These are phyloP conservation scores for Caenorhabditis imperialis DNA, from an alignment of 2,888 invertebrate species.

Conservation along the genomic window DNA sequence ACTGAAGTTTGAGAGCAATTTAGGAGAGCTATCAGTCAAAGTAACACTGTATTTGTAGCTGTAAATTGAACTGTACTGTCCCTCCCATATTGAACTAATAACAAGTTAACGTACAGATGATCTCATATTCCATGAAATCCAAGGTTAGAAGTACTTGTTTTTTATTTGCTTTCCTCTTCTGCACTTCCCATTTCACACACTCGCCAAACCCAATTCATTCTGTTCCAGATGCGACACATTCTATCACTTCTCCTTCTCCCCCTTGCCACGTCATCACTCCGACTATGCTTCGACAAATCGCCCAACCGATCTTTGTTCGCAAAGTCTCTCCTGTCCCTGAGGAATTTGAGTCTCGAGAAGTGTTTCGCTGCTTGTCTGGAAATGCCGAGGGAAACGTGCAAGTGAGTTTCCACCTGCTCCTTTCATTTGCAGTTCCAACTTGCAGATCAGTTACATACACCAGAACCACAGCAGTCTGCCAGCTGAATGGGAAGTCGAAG, in stretches of 20 bases:
- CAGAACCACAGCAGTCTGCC: conserved; percentile 46
- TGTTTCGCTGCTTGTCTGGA: conserved; percentile 53
- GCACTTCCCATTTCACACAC: background rate
- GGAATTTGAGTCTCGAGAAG: conserved; percentile 33
- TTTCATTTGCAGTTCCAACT: background rate
- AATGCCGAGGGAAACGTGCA: conserved; percentile 54
- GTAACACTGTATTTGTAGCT: conserved; percentile 1
- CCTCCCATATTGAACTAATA: no score
- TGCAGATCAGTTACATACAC: conserved; percentile 56
- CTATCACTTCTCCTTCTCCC: conserved; percentile 4
- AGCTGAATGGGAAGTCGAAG: conserved; percentile 59
- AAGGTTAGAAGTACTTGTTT: conserved; percentile 34
- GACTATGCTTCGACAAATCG: conserved; percentile 44
- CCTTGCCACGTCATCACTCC: conserved; percentile 18
- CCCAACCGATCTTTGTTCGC: conserved; percentile 40
- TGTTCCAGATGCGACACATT: conserved; percentile 23
- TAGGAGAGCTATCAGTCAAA: no score
- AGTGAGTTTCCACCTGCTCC: conserved; percentile 27
- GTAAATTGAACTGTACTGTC: no score
- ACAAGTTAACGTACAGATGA: background rate
- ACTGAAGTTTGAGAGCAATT: no score
- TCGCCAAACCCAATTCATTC: background rate
- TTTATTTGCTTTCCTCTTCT: conserved; percentile 6
- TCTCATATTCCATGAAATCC: conserved; percentile 26
- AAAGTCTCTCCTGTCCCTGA: conserved; percentile 30